Evolutionary conservation across 2,797 vertebrate genomes (phyloP).

Genomic region (Enteromius afrohamiltoni): DNA sequence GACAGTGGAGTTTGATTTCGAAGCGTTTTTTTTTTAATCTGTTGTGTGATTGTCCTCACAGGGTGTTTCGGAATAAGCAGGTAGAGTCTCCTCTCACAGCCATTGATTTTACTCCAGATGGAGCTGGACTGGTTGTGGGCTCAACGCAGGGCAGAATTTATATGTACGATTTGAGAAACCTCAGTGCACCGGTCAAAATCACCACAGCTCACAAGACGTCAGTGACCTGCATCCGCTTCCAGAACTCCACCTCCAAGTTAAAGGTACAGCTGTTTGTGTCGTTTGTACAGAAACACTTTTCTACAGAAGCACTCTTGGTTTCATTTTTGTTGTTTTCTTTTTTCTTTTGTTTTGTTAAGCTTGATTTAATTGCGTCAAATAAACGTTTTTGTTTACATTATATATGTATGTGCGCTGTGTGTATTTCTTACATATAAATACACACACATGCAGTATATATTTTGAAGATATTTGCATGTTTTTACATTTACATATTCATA

Average conservation of each 20-base stretch:
- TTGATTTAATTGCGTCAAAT: too few species aligned
- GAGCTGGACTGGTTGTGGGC: conserved; percentile 90
- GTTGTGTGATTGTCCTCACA: conserved; percentile 61
- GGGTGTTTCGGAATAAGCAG: conserved; percentile 86
- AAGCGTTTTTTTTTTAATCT: neutral
- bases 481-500: too few species aligned
- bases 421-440: too few species aligned
- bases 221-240: conserved; percentile 91
- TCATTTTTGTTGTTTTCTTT: neutral
- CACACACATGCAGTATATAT: too few species aligned
- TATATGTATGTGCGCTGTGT: too few species aligned
- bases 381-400: too few species aligned
- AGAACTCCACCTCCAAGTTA: conserved; percentile 73
- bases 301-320: neutral
- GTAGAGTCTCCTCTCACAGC: conserved; percentile 90
- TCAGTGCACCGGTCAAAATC: conserved; percentile 84
- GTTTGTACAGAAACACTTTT: neutral
- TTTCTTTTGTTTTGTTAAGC: neutral
- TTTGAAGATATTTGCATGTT: too few species aligned
- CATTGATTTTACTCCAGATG: conserved; percentile 92
- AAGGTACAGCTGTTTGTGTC: conserved; percentile 66
- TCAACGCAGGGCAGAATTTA: conserved; percentile 93
- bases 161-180: conserved; percentile 95
- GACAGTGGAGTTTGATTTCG: neutral
- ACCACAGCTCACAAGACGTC: conserved; percentile 91